These are phyloP conservation scores for Drosophila murphyi DNA, from an alignment of 1,140 invertebrate species.

Conservation along the genomic window DNA sequence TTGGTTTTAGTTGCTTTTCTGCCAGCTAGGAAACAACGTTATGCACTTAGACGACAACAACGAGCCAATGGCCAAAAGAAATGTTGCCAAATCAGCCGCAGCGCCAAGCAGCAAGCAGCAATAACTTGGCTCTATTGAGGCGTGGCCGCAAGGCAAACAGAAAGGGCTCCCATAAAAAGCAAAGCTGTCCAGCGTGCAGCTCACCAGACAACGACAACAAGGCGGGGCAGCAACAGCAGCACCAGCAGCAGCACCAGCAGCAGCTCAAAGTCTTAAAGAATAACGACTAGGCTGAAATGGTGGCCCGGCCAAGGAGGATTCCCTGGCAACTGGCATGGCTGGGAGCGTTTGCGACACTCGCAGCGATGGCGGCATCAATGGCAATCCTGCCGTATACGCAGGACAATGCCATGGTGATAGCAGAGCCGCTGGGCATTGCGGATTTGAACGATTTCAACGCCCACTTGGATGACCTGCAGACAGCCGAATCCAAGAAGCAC, in stretches of 20 bases:
- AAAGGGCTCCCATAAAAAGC: constrained; percentile 61
- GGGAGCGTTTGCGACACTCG: constrained; percentile 51
- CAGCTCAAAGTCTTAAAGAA: constrained; percentile 44
- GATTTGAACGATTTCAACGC: constrained; percentile 53
- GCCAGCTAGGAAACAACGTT: constrained; percentile 58
- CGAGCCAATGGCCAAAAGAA: constrained; percentile 37
- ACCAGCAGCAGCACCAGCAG: constrained; percentile 20
- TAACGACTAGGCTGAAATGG: constrained; percentile 38
- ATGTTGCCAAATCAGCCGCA: constrained; percentile 78
- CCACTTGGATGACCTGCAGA: constrained; percentile 69
- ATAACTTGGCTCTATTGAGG: constrained; percentile 47
- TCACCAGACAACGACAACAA: constrained; percentile 60
- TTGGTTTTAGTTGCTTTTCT: background rate
- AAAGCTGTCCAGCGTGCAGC: constrained; percentile 29
- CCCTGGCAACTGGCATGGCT: constrained; percentile 63
- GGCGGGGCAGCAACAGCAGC: constrained; percentile 56
- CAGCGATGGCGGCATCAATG: constrained; percentile 29
- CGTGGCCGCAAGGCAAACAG: constrained; percentile 35
- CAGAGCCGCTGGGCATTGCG: constrained; percentile 34
- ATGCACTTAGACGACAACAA: constrained; percentile 64
- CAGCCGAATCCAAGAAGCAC: constrained; percentile 77
- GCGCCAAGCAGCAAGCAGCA: constrained; percentile 21
- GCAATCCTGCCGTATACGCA: constrained; percentile 52
- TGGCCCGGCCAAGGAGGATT: constrained; percentile 37
- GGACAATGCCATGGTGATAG: constrained; percentile 64